These are phyloP conservation scores for Ovibos moschatus DNA, from an alignment of 2,113 vertebrate species.

Conservation along the genomic window DNA sequence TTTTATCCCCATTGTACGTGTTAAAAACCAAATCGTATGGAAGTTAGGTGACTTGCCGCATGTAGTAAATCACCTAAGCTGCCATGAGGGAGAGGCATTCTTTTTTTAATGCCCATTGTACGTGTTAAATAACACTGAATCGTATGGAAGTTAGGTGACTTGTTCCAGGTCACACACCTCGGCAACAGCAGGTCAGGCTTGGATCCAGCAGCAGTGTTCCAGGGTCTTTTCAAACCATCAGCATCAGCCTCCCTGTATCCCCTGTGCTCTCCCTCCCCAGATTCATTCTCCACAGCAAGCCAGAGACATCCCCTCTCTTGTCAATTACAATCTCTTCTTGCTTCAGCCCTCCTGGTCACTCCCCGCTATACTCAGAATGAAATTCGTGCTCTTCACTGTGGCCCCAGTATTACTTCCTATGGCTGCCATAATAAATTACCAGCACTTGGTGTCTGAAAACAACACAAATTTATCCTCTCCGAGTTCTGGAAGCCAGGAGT, in stretches of 20 bases:
- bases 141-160: neutral
- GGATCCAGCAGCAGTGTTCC: neutral
- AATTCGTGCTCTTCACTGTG: neutral
- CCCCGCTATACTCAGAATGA: neutral
- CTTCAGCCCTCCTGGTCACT: too few species aligned
- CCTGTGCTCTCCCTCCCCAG: neutral
- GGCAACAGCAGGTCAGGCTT: accelerated
- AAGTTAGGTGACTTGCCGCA: neutral
- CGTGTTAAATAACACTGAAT: neutral
- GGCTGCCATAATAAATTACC: neutral
- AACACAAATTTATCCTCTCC: neutral
- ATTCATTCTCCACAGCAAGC: neutral
- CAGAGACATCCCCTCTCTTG: neutral
- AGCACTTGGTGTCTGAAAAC: neutral
- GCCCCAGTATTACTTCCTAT: neutral
- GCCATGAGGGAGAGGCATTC: neutral
- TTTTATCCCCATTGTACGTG: neutral
- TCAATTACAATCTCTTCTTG: neutral
- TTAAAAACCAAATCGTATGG: neutral
- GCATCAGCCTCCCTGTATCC: neutral
- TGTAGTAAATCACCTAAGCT: neutral
- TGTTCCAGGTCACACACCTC: neutral
- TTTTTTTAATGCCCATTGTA: neutral
- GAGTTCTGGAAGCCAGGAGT: neutral
- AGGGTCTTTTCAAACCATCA: neutral